Evolutionary conservation across 2,113 vertebrate genomes (phyloP).

Genomic region (Equus quagga): DNA sequence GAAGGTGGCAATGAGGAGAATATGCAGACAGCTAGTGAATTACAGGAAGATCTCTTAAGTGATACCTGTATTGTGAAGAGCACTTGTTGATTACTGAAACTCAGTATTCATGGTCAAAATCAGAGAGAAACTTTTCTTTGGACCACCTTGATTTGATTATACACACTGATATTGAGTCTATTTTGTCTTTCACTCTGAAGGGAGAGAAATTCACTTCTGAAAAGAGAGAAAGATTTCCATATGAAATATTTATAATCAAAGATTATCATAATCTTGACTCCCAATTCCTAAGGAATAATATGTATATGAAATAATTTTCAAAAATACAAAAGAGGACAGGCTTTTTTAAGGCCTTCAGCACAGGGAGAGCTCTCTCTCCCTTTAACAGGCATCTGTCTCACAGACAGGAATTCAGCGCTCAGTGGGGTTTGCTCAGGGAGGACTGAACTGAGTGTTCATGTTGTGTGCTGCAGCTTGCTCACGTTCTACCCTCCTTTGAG

Average conservation of each 20-base stretch:
- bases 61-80: neutral
- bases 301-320: neutral
- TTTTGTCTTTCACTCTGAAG: neutral
- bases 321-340: neutral
- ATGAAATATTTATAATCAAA: neutral
- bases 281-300: neutral
- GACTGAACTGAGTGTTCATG: neutral
- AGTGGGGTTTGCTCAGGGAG: neutral
- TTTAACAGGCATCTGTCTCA: neutral
- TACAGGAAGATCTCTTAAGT: conserved; percentile 26
- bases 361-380: no score
- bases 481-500: neutral
- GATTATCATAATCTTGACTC: neutral
- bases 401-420: neutral
- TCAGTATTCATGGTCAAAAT: neutral
- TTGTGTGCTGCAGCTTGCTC: neutral
- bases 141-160: neutral
- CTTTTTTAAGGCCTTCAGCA: neutral
- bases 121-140: neutral
- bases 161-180: neutral
- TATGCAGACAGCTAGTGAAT: conserved; percentile 18
- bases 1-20: conserved; percentile 54
- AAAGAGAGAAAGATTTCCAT: neutral
- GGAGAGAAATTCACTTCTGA: neutral
- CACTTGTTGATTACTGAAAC: neutral